Evolutionary conservation across 2,888 invertebrate species (phyloP).

Genomic region (Maniola hyperantus): DNA sequence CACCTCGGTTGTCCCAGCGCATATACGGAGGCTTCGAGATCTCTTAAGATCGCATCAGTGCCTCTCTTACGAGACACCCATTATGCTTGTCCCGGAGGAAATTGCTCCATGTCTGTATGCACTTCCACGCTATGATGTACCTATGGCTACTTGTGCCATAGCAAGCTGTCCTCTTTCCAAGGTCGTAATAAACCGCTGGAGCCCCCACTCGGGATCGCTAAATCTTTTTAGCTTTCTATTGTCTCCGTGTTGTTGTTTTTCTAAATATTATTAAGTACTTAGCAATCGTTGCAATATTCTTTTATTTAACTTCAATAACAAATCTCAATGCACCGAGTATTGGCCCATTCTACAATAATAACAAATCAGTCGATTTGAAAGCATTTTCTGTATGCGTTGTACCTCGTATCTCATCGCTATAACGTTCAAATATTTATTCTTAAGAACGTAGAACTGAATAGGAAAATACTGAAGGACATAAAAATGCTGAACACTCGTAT

Average conservation of each 20-base stretch:
- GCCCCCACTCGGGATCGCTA: neutral
- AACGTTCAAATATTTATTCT: slow-evolving; percentile 31
- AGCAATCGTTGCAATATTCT: neutral
- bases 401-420: slow-evolving; percentile 23
- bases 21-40: too few relatives aligned
- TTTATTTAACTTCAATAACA: slow-evolving; percentile 9
- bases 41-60: too few relatives aligned
- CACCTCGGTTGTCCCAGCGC: too few relatives aligned
- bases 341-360: slow-evolving; percentile 21
- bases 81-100: too few relatives aligned
- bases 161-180: too few relatives aligned
- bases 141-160: too few relatives aligned
- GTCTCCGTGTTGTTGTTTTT: neutral
- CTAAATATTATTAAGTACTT: neutral
- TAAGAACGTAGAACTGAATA: slow-evolving; percentile 30
- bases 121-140: too few relatives aligned
- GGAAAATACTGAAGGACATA: slow-evolving; percentile 46
- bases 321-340: slow-evolving; percentile 18
- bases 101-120: too few relatives aligned
- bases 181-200: too few relatives aligned
- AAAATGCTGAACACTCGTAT: slow-evolving; percentile 54
- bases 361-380: slow-evolving; percentile 27
- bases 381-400: slow-evolving; percentile 29
- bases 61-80: too few relatives aligned
- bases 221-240: neutral